Percentiles rank a stretch among this genome's conserved stretches.
Conservation (phyloP, 1,140 invertebrate species). For the Pogonognathellus flavescens region DNA sequence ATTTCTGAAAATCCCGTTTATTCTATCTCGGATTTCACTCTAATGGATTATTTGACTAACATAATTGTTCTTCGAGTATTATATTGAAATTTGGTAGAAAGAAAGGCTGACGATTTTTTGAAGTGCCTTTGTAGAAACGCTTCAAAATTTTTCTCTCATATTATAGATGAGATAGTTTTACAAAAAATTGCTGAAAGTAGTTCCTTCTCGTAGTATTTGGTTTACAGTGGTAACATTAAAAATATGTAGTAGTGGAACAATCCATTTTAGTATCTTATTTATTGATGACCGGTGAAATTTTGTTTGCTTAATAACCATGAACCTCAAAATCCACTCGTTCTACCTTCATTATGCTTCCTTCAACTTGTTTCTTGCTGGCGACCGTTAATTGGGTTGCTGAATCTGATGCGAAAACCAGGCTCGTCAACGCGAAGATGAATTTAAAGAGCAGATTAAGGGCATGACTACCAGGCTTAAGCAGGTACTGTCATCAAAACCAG, state of each 20-base stretch:
- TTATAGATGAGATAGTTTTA: neutral
- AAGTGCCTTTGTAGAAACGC: constrained; percentile 13
- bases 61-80: neutral
- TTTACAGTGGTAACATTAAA: constrained; percentile 19
- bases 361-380: constrained; percentile 13
- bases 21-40: too few relatives aligned
- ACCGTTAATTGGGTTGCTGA: constrained; percentile 40
- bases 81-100: neutral
- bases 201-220: neutral
- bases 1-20: too few relatives aligned
- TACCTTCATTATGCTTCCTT: constrained; percentile 41
- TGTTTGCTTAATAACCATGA: constrained; percentile 43
- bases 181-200: neutral
- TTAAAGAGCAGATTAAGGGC: constrained; percentile 79
- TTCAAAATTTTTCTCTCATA: neutral
- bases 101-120: constrained; percentile 5
- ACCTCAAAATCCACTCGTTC: constrained; percentile 15
- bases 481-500: constrained; percentile 68
- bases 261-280: constrained; percentile 22
- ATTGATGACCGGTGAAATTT: constrained; percentile 39
- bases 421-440: constrained; percentile 80
- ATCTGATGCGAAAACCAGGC: constrained; percentile 70
- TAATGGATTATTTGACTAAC: constrained; percentile 1
- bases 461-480: constrained; percentile 77
- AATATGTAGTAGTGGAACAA: neutral